Evolutionary conservation across 2,797 vertebrate species (phyloP), one percentile per base, ranked within the genome.

Genomic region (Phaenicophaeus curvirostris): DNA sequence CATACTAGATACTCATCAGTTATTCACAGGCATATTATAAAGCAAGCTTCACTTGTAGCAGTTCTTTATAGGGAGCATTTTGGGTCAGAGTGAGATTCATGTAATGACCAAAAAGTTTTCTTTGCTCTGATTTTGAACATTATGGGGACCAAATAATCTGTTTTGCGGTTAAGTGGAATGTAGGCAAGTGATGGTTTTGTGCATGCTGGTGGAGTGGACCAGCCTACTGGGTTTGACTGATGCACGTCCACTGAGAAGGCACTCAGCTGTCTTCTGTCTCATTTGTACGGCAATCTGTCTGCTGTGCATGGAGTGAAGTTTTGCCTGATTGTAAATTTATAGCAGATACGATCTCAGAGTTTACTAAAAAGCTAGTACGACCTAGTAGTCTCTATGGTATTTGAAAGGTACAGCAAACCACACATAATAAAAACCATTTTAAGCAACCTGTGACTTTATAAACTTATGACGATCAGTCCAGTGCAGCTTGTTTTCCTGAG

Each of bases 301-400:
- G 51, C 31, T 8, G 1, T 7, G 23, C 17, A 30, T 19, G 24
- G 31, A 12, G 41, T 19, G 9, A 28, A 8, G 25, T 20, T 53
- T 15, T n/a, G 30, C 17, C 30, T 20, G 4, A 28, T 21, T 7
- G 14, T 25, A 37, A 30, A 31, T 41, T 41, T 2, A 4, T 2
- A 30, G 28, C 5, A 3, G 2, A 1, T 31, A 4, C 6, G 24
- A 20, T 54, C 20, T 18, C 18, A 0, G 0, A n/a, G 35, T 6
- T 28, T 8, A 9, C 18, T 39, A 37, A 21, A 76, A 55, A 28
- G 39, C 17, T 11, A 9, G 7, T 3, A 6, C 7, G 18, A 4
- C 9, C 31, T 2, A 11, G 37, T 7, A 48, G 37, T 13, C 5
- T 20, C 12, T 9, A 0, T 30, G 46, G 33, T 41, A 16, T 15